Percentiles rank a stretch among this genome's conserved stretches.
phyloP scores from a whole-genome alignment of 2,797 vertebrate species.

The Xenentodon cancila region DNA sequence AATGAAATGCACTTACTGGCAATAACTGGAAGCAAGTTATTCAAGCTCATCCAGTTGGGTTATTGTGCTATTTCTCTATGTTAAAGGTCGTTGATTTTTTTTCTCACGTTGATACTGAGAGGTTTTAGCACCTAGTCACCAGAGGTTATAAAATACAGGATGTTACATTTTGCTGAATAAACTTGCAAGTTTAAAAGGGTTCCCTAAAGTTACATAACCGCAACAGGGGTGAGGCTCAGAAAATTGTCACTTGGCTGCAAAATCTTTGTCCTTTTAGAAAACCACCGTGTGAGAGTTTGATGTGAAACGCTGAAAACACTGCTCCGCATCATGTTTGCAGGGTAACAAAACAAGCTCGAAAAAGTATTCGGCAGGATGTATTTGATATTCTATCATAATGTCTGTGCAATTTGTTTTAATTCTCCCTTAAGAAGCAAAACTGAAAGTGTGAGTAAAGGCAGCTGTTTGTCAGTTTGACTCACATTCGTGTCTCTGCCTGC shows the following conservation, averaged over 20 bases:
- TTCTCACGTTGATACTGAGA: slow-evolving; percentile 11
- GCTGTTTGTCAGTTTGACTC: slow-evolving; percentile 49
- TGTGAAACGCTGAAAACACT: slow-evolving; percentile 1
- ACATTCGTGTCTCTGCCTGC: slow-evolving; percentile 63
- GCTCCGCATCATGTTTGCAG: slow-evolving; percentile 7
- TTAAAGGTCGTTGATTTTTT: slow-evolving; percentile 1
- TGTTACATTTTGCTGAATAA: neutral
- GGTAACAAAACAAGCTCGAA: slow-evolving; percentile 8
- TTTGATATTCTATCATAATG: slow-evolving; percentile 22
- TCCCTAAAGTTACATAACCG: slow-evolving; percentile 5
- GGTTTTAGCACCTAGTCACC: slow-evolving; percentile 10
- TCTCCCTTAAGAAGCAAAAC: slow-evolving; percentile 23
- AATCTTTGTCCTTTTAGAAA: neutral
- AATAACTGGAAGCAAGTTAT: neutral
- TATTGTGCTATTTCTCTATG: neutral
- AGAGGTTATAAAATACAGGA: slow-evolving; percentile 20
- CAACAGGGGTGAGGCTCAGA: neutral
- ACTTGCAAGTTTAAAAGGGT: neutral
- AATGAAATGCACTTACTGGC: neutral
- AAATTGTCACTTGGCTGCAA: neutral
- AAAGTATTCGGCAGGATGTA: slow-evolving; percentile 4
- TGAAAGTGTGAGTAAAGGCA: slow-evolving; percentile 30
- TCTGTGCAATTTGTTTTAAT: slow-evolving; percentile 21
- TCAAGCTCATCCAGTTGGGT: neutral
- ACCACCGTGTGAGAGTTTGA: neutral